Percentiles rank a stretch among this genome's conserved stretches.
phyloP scores from a whole-genome alignment of 2,797 vertebrate genomes.

The Hemibagrus guttatus region DNA sequence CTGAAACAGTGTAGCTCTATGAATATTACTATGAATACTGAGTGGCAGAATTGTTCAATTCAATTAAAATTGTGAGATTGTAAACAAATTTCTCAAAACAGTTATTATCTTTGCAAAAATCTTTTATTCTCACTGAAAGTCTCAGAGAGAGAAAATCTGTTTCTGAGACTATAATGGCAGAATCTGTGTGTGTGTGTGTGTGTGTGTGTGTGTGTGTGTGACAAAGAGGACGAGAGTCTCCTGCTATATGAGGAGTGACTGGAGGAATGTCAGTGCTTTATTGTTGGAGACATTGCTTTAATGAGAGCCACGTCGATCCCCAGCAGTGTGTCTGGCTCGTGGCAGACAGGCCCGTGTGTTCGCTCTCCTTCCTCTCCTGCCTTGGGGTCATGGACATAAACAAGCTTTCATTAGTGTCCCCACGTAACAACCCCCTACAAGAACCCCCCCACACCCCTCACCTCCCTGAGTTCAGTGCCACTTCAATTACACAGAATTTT shows the following conservation, averaged over 20 bases:
- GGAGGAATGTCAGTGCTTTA: slow-evolving; percentile 62
- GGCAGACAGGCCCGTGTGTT: slow-evolving; percentile 5
- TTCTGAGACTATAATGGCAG: slow-evolving; percentile 26
- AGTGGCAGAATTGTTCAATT: not conserved
- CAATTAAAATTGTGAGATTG: not conserved
- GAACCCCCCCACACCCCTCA: too few relatives aligned
- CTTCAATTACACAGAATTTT: slow-evolving; percentile 67
- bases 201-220: slow-evolving; percentile 35
- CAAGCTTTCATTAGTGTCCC: slow-evolving; percentile 67
- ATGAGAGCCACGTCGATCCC: slow-evolving; percentile 60
- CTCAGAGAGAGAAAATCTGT: not conserved
- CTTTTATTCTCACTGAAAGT: not conserved
- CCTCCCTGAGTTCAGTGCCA: slow-evolving; percentile 33
- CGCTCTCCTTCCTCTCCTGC: slow-evolving; percentile 34
- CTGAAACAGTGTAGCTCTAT: not conserved
- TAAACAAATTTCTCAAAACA: not conserved
- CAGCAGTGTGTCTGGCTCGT: slow-evolving; percentile 53
- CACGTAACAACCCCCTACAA: slow-evolving; percentile 33
- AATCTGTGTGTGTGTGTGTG: slow-evolving; percentile 4
- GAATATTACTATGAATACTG: not conserved
- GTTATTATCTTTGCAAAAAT: not conserved
- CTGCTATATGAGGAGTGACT: slow-evolving; percentile 63
- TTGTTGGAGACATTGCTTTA: slow-evolving; percentile 63
- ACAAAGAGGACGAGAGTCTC: not conserved
- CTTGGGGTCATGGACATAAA: slow-evolving; percentile 60